Evolutionary conservation across 2,888 invertebrate species (phyloP).

Genomic region (Melanargia galathea): DNA sequence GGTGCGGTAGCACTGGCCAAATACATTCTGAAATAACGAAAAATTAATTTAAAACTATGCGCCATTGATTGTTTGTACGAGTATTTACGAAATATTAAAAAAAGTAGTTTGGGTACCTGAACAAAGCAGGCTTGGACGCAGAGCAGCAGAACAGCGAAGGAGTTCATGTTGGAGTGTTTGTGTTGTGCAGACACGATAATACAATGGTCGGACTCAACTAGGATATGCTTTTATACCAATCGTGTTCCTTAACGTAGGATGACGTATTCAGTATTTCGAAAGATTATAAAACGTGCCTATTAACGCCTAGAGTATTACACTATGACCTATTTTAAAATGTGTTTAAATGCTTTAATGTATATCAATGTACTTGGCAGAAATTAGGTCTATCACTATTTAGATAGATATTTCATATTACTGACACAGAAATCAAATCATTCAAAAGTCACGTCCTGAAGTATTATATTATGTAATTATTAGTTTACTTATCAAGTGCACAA

Average conservation of each 20-base stretch:
- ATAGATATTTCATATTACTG: neutral
- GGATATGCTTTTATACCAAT: constrained; percentile 5
- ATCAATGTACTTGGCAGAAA: too few relatives aligned
- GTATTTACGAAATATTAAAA: too few relatives aligned
- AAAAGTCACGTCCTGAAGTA: constrained; percentile 7
- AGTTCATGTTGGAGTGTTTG: constrained; percentile 22
- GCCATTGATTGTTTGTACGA: too few relatives aligned
- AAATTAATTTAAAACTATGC: too few relatives aligned
- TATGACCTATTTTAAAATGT: too few relatives aligned
- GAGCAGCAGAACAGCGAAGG: constrained; percentile 24
- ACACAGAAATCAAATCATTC: neutral
- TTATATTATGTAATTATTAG: neutral
- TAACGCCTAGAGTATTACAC: too few relatives aligned
- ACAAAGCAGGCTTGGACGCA: constrained; percentile 41
- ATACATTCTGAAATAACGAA: neutral
- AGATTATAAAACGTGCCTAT: neutral
- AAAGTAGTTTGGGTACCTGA: neutral
- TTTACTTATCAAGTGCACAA: neutral
- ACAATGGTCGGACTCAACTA: neutral
- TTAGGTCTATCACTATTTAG: too few relatives aligned
- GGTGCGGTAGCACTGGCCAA: neutral
- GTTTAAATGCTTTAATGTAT: too few relatives aligned
- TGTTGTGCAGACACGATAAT: constrained; percentile 2
- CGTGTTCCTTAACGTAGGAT: neutral
- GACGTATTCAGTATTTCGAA: neutral